phyloP scores from a whole-genome alignment of 2,113 vertebrate species.

The Paramisgurnus dabryanus region DNA sequence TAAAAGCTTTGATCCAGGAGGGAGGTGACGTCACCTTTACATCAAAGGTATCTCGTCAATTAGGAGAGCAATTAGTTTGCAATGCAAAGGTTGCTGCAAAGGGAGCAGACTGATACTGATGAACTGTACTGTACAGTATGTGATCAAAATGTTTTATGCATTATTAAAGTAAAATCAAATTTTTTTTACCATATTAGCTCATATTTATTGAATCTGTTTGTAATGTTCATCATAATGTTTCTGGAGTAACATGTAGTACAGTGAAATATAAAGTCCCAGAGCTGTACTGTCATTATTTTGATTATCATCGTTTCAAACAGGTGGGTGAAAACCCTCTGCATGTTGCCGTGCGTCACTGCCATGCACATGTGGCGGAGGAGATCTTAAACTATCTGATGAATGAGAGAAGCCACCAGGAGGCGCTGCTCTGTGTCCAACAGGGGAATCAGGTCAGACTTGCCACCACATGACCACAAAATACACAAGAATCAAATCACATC shows the following conservation, averaged over 20 bases:
- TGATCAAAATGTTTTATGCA: too few relatives aligned
- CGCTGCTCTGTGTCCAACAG: constrained; percentile 57
- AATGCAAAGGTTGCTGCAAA: too few relatives aligned
- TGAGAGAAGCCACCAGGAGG: constrained; percentile 54
- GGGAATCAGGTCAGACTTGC: constrained; percentile 59
- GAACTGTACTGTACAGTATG: too few relatives aligned
- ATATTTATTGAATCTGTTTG: background rate
- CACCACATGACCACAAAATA: background rate
- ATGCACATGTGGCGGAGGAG: constrained; percentile 59
- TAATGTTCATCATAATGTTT: too few relatives aligned
- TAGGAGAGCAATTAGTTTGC: too few relatives aligned
- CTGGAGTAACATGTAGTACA: too few relatives aligned
- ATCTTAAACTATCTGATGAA: constrained; percentile 61
- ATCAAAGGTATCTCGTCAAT: constrained; percentile 60
- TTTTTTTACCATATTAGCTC: too few relatives aligned
- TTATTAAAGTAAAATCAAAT: too few relatives aligned
- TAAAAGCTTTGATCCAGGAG: constrained; percentile 59
- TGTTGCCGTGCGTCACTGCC: constrained; percentile 63
- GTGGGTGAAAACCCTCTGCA: constrained; percentile 64
- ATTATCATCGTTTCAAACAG: constrained; percentile 39
- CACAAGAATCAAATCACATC: background rate
- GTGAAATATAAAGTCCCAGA: too few relatives aligned
- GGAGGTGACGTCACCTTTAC: constrained; percentile 63
- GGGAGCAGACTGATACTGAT: too few relatives aligned
- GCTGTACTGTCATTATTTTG: too few relatives aligned